Percentiles rank a stretch among this genome's conserved stretches.
Conservation (phyloP, 1,140 invertebrate genomes). For the Pogonomyrmex californicus region DNA sequence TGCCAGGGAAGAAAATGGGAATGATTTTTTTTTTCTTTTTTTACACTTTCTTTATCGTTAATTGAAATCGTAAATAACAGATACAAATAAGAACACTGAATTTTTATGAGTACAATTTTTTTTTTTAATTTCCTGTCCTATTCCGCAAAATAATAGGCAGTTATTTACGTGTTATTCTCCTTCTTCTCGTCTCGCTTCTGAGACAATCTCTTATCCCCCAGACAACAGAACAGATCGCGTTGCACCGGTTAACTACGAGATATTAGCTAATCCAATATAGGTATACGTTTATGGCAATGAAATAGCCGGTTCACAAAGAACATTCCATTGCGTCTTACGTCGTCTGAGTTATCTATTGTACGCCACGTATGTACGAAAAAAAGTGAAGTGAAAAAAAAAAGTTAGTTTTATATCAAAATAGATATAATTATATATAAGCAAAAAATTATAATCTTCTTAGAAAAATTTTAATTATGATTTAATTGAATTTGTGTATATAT, state of each 20-base stretch:
- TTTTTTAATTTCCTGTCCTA: neutral
- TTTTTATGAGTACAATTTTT: neutral
- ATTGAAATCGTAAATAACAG: neutral
- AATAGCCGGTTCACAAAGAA: constrained; percentile 78
- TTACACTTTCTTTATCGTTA: too few relatives aligned
- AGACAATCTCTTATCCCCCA: constrained; percentile 1
- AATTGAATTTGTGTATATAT: constrained; percentile 28
- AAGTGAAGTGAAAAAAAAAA: too few relatives aligned
- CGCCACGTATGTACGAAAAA: too few relatives aligned
- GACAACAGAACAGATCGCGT: neutral
- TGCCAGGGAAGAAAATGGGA: neutral
- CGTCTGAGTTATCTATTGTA: constrained; percentile 54
- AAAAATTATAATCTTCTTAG: too few relatives aligned
- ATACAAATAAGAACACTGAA: neutral
- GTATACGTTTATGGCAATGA: constrained; percentile 69
- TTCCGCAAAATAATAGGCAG: neutral
- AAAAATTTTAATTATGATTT: too few relatives aligned
- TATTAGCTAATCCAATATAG: constrained; percentile 69
- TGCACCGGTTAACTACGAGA: constrained; percentile 34
- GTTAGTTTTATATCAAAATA: too few relatives aligned
- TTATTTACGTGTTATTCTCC: neutral
- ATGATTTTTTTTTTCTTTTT: too few relatives aligned
- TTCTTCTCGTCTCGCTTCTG: neutral
- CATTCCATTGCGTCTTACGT: constrained; percentile 81
- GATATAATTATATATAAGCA: too few relatives aligned